Evolutionary conservation across 2,888 invertebrate genomes (phyloP), one percentile per base, ranked within the genome.

Genomic region (Criorhina ranunculi): DNA sequence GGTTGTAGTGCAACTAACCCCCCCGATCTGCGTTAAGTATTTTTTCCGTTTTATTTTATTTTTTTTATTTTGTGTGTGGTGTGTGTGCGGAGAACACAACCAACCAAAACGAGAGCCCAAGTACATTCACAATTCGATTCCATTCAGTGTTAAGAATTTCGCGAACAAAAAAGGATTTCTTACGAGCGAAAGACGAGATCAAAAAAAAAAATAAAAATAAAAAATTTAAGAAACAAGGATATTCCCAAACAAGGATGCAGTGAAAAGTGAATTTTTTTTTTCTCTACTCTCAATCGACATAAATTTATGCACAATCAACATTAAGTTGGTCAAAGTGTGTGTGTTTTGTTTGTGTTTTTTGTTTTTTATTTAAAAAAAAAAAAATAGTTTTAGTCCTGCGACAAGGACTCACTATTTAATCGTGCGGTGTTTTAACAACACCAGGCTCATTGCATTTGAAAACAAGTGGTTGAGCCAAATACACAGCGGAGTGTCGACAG

Each of bases 1-100:
- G 87, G 88, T 87, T 80, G 75, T 85, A 85, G 62, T 76, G 80
- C 80, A 85, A 80, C 87, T 86, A 76, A 80, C 81, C 87, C 83
- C 86, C 86, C 82, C 87, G 87, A 87, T 87, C 82, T 78, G 82
- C 69, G 73, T 86, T 87, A 86, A 87, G 69, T 86, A 46, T 73
- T 73, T 55, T 55, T 40, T 24, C n/a, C n/a, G n/a, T n/a, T n/a
- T n/a, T n/a, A n/a, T n/a, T n/a, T n/a, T n/a, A n/a, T 40, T 49
- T 66, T 57, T 57, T 24, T n/a, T 19, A 33, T 33, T 55, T 60
- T 37, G 31, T 62, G 29, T 76, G 17, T 69, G 59, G 62, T 49
- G 70, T 78, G 77, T 70, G 62, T 62, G 62, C 4, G 24, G 24
- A 24, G 44, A 73, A 67, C 59, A 53, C 64, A 80, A 66, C 60